These are phyloP conservation scores for honey bee (Apis mellifera) DNA, from an alignment of 1,140 invertebrate genomes.

Conservation along the genomic window Amel_HAv3.1 CM009940.2:6229501-6230000, in stretches of 20 bases:
- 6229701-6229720: slow-evolving; percentile 43
- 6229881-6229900: neutral
- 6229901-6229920: neutral
- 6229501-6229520: slow-evolving; percentile 21
- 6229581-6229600: no score
- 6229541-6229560: slow-evolving; percentile 2
- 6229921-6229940: slow-evolving; percentile 15
- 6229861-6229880: slow-evolving; percentile 3
- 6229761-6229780: neutral
- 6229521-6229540: neutral
- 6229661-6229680: neutral
- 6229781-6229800: neutral
- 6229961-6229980: slow-evolving; percentile 56
- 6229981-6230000: slow-evolving; percentile 48
- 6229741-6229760: neutral
- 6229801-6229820: neutral
- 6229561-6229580: neutral
- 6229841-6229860: neutral
- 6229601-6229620: no score
- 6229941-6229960: slow-evolving; percentile 41
- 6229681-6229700: slow-evolving; percentile 35
- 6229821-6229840: neutral
- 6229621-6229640: no score
- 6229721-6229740: slow-evolving; percentile 37
- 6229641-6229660: no score